Evolutionary conservation across 2,113 vertebrate species (phyloP), one percentile per base, ranked within the genome.

Genomic region (Lycaon pictus): DNA sequence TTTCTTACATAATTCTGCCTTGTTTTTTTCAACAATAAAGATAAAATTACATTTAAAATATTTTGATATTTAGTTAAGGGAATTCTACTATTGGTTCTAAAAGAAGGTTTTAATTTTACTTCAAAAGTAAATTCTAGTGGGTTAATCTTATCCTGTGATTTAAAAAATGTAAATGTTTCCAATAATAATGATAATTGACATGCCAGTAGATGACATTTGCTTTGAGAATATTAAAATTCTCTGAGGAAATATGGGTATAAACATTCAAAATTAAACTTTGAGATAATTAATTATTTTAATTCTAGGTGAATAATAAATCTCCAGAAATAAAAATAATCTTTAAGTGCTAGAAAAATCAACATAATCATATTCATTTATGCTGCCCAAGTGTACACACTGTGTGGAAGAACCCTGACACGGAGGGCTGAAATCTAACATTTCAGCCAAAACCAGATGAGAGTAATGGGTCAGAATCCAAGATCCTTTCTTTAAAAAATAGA

Each of bases 241-340:
- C 69, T 56, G 65, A 90, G 23, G 82, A 51, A 53, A 97, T 35
- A 15, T 2, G 91, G 16, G 53, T 88, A 17, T 84, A 97, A 90
- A 97, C 23, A 98, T 96, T 97, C 90, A 97, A 97, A 98, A 97
- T 97, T 96, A 98, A 95, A 98, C 83, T 97, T 89, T 79, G 7
- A 79, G 82, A 35, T 98, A 97, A 95, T 82, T 97, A 97, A 98
- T 95, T 98, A 67, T 84, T 96, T 95, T 97, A 96, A 97, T 93
- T 32, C 5, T 7, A 84, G 10, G 85, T 85, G 51, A 3, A 95
- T 86, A 87, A 95, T 84, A 96, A 91, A 71, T 5, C 29, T 87
- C 17, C 23, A 92, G 69, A 98, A 94, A 58, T 94, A 95, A 97
- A 94, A 37, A 97, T 72, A 87, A 76, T 76, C 51, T 87, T 56